phyloP scores from a whole-genome alignment of 2,888 invertebrate species.

The Abrostola tripartita region DNA sequence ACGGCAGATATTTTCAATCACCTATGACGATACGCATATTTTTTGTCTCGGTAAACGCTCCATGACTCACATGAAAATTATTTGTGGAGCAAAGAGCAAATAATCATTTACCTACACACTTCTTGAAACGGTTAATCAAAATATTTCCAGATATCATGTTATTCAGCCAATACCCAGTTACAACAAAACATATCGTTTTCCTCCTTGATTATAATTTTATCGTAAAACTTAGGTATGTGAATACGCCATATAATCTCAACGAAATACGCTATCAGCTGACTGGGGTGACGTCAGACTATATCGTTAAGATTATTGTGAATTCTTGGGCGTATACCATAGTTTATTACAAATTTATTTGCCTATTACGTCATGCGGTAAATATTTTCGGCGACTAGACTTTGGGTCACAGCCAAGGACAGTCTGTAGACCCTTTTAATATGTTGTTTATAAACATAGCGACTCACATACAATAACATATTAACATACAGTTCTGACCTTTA shows the following conservation, averaged over 20 bases:
- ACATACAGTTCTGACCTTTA: too few species aligned
- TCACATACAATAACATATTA: too few species aligned
- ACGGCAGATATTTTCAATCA: too few species aligned
- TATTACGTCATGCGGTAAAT: conserved; percentile 39
- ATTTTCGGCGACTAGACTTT: conserved; percentile 14
- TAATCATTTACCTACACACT: too few species aligned
- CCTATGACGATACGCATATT: too few species aligned
- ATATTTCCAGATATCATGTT: not conserved
- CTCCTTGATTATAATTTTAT: conserved; percentile 23
- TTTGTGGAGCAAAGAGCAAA: too few species aligned
- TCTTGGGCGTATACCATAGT: conserved; percentile 20
- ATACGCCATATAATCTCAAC: conserved; percentile 22
- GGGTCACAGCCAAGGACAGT: not conserved
- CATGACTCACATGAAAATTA: too few species aligned
- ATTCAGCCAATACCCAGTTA: not conserved
- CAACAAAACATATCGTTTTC: conserved; percentile 16
- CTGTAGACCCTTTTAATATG: not conserved
- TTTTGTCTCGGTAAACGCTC: too few species aligned
- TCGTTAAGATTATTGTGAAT: conserved; percentile 37
- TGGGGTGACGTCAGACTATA: conserved; percentile 45
- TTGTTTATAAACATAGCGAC: not conserved
- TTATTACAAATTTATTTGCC: conserved; percentile 16
- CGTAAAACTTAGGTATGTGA: conserved; percentile 11
- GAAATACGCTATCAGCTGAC: conserved; percentile 43
- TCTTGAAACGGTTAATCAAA: too few species aligned